Base-by-base conservation (phyloP, 2,888 invertebrate genomes). In the Meganola albula region DNA sequence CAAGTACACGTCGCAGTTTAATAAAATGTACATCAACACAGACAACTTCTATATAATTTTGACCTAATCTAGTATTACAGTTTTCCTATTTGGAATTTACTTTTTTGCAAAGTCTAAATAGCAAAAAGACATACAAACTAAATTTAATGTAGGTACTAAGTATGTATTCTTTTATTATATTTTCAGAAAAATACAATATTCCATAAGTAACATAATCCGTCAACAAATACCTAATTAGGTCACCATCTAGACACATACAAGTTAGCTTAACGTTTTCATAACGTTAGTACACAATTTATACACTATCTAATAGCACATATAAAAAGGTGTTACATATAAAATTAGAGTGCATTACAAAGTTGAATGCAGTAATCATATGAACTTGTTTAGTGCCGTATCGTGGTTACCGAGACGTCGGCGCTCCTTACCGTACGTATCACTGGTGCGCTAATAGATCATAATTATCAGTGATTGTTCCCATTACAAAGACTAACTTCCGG, bases 271-370 rank as follows among this genome's bases (percentile, higher is more conserved):
- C 29, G 21, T 41, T 20, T 3, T 20, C 3, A 5, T 33, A 41
- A 37, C 39, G 44, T 48, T 53, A 56, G 44, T 44, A 56, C 53
- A 56, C 42, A 56, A 42, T 49, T 42, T 37, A 27, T 44, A 41
- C 40, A 48, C 53, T 43, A 46, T 49, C 46, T 49, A 53, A 44
- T 46, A 56, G 53, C 41, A 46, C 42, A 39, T 53, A 42, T 39
- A 42, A 49, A 49, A 52, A 37, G 40, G 53, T 48, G 49, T 56
- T 42, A 37, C 36, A 37, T 42, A 44, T 42, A 28, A 36, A 42
- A 38, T 49, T 27, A 37, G 34, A 29, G 57, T 53, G 57, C 44
- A 44, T 48, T 36, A 29, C 44, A 38, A 40, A 35, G 4, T 21
- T 24, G 31, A 24, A 48, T 49, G 39, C 37, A 39, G 32, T 40